Evolutionary conservation across 2,888 invertebrate genomes (phyloP).

Genomic region (Noctua janthina): DNA sequence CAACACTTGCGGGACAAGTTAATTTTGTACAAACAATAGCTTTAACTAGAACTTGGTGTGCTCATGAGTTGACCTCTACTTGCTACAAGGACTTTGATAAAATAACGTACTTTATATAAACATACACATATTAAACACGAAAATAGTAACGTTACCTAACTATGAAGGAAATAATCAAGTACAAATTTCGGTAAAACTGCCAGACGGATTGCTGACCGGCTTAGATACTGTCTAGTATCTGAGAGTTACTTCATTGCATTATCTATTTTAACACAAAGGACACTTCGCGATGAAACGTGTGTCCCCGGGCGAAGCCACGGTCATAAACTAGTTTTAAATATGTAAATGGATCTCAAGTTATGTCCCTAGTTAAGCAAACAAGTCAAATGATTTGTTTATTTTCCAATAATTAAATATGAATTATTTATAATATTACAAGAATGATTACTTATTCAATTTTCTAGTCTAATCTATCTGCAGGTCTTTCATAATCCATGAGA

Average conservation of each 20-base stretch:
- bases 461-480: background rate
- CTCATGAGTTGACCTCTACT: slow-evolving; percentile 32
- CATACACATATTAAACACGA: background rate
- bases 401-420: background rate
- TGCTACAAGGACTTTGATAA: background rate
- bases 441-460: background rate
- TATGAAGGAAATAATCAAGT: background rate
- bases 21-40: slow-evolving; percentile 58
- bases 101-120: background rate
- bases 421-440: slow-evolving; percentile 1
- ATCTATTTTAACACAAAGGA: background rate
- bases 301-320: background rate
- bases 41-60: slow-evolving; percentile 18
- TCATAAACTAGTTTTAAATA: background rate
- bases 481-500: background rate
- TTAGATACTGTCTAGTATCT: background rate
- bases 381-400: background rate
- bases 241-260: background rate
- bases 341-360: background rate
- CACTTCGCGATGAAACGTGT: background rate
- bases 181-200: background rate
- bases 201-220: background rate
- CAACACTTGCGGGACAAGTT: slow-evolving; percentile 56
- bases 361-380: background rate
- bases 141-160: background rate